These are phyloP conservation scores for Trochalopteron elliotii DNA, from an alignment of 2,113 vertebrate species.

Conservation along the genomic window DNA sequence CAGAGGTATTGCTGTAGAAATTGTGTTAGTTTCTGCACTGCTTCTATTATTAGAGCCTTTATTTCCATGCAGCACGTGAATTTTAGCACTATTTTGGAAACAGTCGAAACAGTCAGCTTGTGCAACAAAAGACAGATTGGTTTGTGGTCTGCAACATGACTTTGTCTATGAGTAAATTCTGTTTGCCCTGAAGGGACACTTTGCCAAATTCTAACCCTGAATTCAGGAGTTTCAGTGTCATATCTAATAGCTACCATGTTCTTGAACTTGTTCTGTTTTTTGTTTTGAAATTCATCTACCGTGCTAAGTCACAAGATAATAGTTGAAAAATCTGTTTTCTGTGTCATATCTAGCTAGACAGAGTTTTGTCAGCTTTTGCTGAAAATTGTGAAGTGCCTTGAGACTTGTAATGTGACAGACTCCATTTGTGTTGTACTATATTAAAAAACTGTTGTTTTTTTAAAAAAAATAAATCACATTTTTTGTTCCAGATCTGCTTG, in stretches of 20 bases:
- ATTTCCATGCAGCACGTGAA: background rate
- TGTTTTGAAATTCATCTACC: background rate
- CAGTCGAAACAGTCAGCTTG: background rate
- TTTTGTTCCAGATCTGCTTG: conserved; percentile 9
- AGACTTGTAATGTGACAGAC: conserved; percentile 31
- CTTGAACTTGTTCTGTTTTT: background rate
- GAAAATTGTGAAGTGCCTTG: conserved; percentile 1
- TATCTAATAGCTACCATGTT: background rate
- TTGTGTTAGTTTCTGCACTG: background rate
- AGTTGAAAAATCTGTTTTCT: conserved; percentile 14
- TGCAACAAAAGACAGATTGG: background rate
- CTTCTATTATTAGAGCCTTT: background rate
- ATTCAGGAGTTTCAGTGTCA: background rate
- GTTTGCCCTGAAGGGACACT: background rate
- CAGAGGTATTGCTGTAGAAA: background rate
- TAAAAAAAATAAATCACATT: background rate
- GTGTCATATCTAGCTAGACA: background rate
- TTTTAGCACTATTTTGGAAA: background rate
- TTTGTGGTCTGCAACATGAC: background rate
- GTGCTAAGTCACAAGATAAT: background rate
- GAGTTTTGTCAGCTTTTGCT: conserved; percentile 30
- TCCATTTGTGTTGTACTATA: conserved; percentile 22
- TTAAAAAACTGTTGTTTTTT: background rate
- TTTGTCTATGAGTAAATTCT: background rate
- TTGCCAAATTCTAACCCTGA: background rate